Evolutionary conservation across 2,797 vertebrate genomes (phyloP), one percentile per base, ranked within the genome.

Genomic region (Triplophysa bombifrons): DNA sequence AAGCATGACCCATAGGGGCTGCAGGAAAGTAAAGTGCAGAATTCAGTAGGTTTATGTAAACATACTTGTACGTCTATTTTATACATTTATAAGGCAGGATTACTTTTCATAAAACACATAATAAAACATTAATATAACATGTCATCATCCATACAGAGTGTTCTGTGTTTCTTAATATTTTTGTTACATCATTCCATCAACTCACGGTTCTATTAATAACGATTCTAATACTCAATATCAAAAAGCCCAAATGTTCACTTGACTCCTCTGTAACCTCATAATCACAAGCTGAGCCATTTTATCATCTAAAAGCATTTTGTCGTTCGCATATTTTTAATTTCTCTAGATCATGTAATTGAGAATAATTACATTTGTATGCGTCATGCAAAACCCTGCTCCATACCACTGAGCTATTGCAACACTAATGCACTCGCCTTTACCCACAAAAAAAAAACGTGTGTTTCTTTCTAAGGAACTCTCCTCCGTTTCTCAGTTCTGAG

Each of bases 271-370:
- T 78, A 75, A 66, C 75, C 41, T 79, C 73, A 72, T 80, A 80
- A 83, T 81, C 79, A 25, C 38, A 63, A 68, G 22, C 63, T 72
- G 53, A 74, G 61, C 74, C 66, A 66, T 71, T 83, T 85, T 79
- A 81, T 81, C 76, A 67, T 72, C 64, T 68, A 53, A 84, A 78
- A 80, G 69, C 77, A 77, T 61, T 80, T 77, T 72, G 53, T 78
- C 60, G 34, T 85, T 71, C 44, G 79, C 67, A 65, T 67, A 71
- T 81, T 77, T 80, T 82, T 82, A 50, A 80, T 77, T 70, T 55
- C 11, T 56, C 41, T 72, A 19, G 25, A 51, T 79, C 38, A 9
- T 17, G 27, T 38, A 38, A 60, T 60, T 38, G 61, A 3, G 4
- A 38, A 66, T 72, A 30, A 48, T 72, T 3, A 22, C 30, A n/a